phyloP scores from a whole-genome alignment of 2,888 invertebrate genomes.

The Zhengitettix transpicula region DNA sequence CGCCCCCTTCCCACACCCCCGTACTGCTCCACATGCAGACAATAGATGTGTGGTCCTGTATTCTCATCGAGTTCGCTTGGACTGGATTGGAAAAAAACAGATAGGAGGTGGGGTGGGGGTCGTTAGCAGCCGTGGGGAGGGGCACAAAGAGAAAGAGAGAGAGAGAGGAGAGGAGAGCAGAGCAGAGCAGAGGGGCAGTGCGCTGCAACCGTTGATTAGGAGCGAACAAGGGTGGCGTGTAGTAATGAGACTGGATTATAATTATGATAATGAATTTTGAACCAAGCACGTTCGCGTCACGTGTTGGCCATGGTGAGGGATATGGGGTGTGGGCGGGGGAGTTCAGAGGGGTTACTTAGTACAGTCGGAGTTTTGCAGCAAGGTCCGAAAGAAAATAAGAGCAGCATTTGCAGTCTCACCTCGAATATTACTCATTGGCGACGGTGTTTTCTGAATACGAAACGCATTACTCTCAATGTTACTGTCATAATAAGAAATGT shows the following conservation, averaged over 20 bases:
- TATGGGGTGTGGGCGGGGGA: no score
- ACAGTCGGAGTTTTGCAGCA: no score
- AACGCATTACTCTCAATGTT: no score
- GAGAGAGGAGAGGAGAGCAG: background rate
- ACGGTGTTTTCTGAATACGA: no score
- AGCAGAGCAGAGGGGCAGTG: background rate
- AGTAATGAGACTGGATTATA: slow-evolving; percentile 14
- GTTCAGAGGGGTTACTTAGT: no score
- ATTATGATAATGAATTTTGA: slow-evolving; percentile 14
- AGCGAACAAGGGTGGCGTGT: background rate
- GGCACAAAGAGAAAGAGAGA: background rate
- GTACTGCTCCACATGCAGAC: background rate
- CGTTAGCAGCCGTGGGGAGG: background rate
- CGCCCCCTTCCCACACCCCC: background rate
- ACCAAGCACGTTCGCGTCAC: slow-evolving; percentile 7
- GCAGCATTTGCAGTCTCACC: no score
- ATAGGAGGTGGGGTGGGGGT: background rate
- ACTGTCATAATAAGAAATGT: no score
- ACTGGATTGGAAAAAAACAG: background rate
- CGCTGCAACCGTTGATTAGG: background rate
- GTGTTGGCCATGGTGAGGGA: background rate
- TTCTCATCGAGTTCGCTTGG: background rate
- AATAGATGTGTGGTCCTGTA: background rate
- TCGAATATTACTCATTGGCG: no score
- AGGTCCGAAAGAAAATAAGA: no score